Conservation (phyloP, 1,140 invertebrate species). For the Dendrolimus kikuchii region DNA sequence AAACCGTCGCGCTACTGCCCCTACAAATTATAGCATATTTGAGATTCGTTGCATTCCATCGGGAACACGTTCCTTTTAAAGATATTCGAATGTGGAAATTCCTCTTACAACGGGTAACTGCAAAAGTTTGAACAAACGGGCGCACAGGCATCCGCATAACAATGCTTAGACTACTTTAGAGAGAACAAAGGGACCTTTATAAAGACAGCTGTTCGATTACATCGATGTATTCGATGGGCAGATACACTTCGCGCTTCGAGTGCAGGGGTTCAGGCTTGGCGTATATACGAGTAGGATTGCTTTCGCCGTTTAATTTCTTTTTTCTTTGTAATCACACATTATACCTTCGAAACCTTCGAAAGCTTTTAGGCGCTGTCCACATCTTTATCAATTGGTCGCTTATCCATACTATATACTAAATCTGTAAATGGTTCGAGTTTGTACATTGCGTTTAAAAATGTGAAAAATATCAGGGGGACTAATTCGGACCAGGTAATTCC, state of each 20-base stretch:
- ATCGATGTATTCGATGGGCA: slow-evolving; percentile 11
- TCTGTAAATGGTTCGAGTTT: neutral
- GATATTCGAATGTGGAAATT: no score
- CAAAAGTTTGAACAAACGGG: slow-evolving; percentile 15
- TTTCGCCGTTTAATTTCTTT: neutral
- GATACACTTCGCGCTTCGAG: neutral
- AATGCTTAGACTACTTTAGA: slow-evolving; percentile 17
- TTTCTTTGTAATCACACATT: no score
- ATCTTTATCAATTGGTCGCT: no score
- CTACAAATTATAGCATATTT: no score
- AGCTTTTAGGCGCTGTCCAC: neutral
- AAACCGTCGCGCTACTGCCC: no score
- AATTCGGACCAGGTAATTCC: no score
- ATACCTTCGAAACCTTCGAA: neutral
- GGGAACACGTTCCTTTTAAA: no score
- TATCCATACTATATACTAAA: no score
- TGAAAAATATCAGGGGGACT: no score
- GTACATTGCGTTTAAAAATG: no score
- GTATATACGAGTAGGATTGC: neutral
- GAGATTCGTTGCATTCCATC: no score
- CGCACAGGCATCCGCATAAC: slow-evolving; percentile 21
- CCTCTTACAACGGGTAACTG: slow-evolving; percentile 1
- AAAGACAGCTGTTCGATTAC: slow-evolving; percentile 12
- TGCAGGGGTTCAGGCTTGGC: neutral
- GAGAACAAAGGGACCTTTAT: slow-evolving; percentile 21